Evolutionary conservation across 1,140 invertebrate genomes (phyloP).

Genomic region (Scaptomyza hsui): DNA sequence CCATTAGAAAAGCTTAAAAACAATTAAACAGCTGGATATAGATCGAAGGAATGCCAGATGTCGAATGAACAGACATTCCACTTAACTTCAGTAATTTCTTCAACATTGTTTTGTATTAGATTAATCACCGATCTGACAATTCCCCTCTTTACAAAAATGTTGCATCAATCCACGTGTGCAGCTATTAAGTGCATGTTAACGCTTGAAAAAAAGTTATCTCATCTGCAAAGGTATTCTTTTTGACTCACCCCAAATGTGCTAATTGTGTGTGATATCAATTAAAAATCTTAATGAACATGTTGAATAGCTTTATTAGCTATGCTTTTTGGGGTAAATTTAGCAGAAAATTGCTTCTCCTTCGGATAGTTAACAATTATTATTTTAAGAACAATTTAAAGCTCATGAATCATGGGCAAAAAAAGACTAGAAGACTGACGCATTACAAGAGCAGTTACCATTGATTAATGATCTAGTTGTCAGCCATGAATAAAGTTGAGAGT

Average conservation of each 20-base stretch:
- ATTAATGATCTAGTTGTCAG: conserved; percentile 39
- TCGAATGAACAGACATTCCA: conserved; percentile 1
- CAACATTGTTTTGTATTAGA: background rate
- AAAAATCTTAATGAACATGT: conserved; percentile 5
- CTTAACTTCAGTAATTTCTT: background rate
- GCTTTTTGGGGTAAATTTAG: conserved; percentile 12
- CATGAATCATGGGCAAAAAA: conserved; percentile 31
- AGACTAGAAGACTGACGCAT: conserved; percentile 26
- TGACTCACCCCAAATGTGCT: background rate
- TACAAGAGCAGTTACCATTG: conserved; percentile 34
- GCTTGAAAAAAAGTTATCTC: background rate
- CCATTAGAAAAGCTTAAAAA: background rate
- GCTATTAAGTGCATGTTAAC: background rate
- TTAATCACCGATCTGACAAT: background rate
- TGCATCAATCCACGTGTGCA: background rate
- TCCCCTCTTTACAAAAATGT: background rate
- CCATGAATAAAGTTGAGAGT: background rate
- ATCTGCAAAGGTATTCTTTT: background rate
- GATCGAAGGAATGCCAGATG: background rate
- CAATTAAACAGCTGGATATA: conserved; percentile 1
- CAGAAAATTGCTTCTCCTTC: conserved; percentile 15
- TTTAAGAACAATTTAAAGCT: conserved; percentile 17
- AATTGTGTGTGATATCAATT: conserved; percentile 3
- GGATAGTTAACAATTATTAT: conserved; percentile 12
- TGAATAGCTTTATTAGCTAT: background rate